Evolutionary conservation across 1,140 invertebrate genomes (phyloP).

Genomic region (Musca domestica): DNA sequence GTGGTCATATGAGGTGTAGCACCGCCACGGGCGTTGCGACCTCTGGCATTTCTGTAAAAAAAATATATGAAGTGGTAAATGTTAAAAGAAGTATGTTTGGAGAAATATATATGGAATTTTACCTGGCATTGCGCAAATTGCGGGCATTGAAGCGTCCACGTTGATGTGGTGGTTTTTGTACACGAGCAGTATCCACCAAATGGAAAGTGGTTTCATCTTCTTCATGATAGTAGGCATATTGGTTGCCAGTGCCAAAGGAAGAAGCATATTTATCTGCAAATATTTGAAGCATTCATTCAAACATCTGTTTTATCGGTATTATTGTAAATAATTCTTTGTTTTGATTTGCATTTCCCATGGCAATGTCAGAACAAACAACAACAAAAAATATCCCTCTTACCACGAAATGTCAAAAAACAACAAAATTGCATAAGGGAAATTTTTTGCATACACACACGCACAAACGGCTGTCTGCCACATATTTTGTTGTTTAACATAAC

Average conservation of each 20-base stretch:
- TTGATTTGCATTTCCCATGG: neutral
- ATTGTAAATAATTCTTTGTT: slow-evolving; percentile 11
- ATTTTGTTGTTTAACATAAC: slow-evolving; percentile 38
- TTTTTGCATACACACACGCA: slow-evolving; percentile 15
- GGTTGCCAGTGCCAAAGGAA: slow-evolving; percentile 90
- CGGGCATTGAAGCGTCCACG: slow-evolving; percentile 72
- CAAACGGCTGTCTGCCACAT: slow-evolving; percentile 40
- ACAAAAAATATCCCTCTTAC: neutral
- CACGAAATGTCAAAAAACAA: slow-evolving; percentile 2
- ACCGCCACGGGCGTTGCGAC: slow-evolving; percentile 71
- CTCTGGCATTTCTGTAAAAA: slow-evolving; percentile 54
- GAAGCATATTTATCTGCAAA: slow-evolving; percentile 88
- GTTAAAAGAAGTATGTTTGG: neutral
- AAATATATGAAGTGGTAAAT: slow-evolving; percentile 1
- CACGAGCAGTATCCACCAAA: slow-evolving; percentile 89
- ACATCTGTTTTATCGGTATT: slow-evolving; percentile 16
- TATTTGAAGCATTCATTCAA: slow-evolving; percentile 1
- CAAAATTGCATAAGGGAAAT: slow-evolving; percentile 24
- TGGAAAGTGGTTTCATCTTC: slow-evolving; percentile 99
- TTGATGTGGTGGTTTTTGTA: slow-evolving; percentile 88
- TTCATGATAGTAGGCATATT: slow-evolving; percentile 97
- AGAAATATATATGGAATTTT: neutral
- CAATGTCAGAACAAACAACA: too few relatives aligned
- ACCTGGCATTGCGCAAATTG: slow-evolving; percentile 72
- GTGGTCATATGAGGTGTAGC: slow-evolving; percentile 64